These are phyloP conservation scores for Cliona cf. orientalis DNA, from an alignment of 37 sponge, comb jelly and placozoan genomes.

Conservation along the genomic window DNA sequence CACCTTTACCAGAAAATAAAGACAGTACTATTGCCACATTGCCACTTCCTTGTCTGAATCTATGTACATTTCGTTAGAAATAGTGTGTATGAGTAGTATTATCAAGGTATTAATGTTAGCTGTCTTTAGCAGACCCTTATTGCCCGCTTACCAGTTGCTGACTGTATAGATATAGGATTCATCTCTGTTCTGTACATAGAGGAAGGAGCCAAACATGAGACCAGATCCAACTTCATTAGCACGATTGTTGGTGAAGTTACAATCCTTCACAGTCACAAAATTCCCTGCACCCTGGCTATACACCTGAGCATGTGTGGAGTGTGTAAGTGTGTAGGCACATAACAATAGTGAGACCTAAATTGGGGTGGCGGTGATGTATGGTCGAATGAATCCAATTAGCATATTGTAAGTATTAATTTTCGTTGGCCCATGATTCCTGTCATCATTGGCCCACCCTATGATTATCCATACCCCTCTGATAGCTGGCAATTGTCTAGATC, in stretches of 20 bases:
- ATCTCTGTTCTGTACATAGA: constrained; percentile 27
- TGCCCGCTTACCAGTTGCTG: constrained; percentile 40
- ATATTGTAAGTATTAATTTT: no score
- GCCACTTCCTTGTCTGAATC: no score
- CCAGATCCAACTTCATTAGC: constrained; percentile 42
- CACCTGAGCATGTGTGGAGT: not conserved
- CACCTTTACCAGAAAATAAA: no score
- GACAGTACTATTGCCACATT: not conserved
- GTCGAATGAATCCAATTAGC: no score
- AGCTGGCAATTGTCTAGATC: no score
- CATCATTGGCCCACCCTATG: no score
- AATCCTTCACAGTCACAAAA: not conserved
- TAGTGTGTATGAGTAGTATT: not conserved
- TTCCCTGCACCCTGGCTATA: constrained; percentile 40
- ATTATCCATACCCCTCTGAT: no score
- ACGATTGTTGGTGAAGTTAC: constrained; percentile 30
- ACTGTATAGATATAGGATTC: constrained; percentile 5
- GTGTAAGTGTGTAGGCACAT: not conserved
- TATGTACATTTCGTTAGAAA: not conserved
- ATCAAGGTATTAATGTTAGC: not conserved
- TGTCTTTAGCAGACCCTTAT: not conserved
- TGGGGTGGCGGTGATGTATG: no score
- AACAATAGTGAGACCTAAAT: no score
- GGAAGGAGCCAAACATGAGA: constrained; percentile 49
- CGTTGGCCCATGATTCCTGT: no score